These are phyloP conservation scores for Elanus axillaris DNA, from an alignment of 2,113 vertebrate species.

Conservation along the genomic window DNA sequence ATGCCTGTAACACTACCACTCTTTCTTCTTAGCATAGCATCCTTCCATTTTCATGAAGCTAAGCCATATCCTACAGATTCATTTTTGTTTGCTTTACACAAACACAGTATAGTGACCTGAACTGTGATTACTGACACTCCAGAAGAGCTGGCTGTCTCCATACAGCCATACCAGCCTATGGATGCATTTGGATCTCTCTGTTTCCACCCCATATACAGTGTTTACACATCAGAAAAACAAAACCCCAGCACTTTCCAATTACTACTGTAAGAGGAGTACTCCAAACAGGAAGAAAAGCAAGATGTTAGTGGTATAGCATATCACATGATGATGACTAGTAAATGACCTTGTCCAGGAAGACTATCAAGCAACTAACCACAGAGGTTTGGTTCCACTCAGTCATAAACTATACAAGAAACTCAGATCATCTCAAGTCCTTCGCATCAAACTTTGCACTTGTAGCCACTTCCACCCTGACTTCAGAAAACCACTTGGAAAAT, in stretches of 20 bases:
- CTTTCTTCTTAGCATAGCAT: neutral
- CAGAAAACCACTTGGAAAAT: neutral
- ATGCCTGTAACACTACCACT: neutral
- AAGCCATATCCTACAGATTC: neutral
- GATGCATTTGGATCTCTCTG: neutral
- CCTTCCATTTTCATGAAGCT: neutral
- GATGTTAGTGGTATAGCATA: neutral
- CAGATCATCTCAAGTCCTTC: neutral
- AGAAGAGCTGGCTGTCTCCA: neutral
- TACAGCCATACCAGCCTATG: neutral
- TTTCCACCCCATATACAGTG: neutral
- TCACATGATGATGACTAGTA: neutral
- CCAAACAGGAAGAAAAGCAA: neutral
- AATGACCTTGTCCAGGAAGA: neutral
- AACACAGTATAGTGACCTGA: neutral
- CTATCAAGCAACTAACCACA: neutral
- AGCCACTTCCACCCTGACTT: neutral
- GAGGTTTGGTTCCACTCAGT: neutral
- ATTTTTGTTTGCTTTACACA: neutral
- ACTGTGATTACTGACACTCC: neutral
- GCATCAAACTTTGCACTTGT: neutral
- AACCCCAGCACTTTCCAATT: neutral
- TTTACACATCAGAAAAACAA: neutral
- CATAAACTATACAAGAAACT: neutral
- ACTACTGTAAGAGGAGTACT: neutral